Base-by-base conservation (phyloP, 2,797 vertebrate species). In the Anguilla megastoma region DNA sequence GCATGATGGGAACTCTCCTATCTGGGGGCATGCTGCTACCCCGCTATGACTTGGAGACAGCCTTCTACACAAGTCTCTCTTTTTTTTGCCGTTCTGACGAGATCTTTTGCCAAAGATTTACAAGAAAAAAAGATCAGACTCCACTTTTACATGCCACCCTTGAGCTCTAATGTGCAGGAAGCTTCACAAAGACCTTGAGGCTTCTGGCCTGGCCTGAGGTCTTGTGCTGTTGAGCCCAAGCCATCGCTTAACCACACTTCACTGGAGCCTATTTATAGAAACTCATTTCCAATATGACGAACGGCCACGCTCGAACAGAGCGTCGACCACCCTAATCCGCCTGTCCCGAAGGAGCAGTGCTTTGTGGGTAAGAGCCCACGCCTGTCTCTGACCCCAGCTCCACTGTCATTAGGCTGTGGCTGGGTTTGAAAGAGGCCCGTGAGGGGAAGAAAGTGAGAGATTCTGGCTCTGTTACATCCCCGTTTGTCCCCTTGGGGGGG, bases 1-100 rank as follows among this genome's bases (percentile, higher is more conserved):
- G 89, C 91, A 92, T 93, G 93, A 95, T 94, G 93, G 91, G 92
- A 95, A 92, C 91, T 89, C 90, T 93, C 92, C 94, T 94, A 94
- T 94, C 94, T 93, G 91, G 89, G 52, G 91, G 7, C 83, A 79
- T 88, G 89, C 89, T 58, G 56, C 18, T 54, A 16, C 85, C 24
- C 27, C 4, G 21, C 45, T 58, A 12, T 80, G 18, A 30, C 7
- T 52, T 48, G 12, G 60, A n/a, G 14, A 36, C 10, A 58, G 16
- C 54, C 33, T 74, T 58, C 52, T 24, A 27, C 18, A 56, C 45
- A 54, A 16, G 82, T 50, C 84, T 71, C 56, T 48, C 30, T 52
- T 50, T 36, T 36, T 36, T 36, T 36, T 36, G 36, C 36, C 1
- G 36, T 36, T 2, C 36, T 2, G 36, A 36, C 36, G 56, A 8